These are phyloP conservation scores for Erythrolamprus reginae DNA, from an alignment of 2,113 vertebrate genomes.

Conservation along the genomic window DNA sequence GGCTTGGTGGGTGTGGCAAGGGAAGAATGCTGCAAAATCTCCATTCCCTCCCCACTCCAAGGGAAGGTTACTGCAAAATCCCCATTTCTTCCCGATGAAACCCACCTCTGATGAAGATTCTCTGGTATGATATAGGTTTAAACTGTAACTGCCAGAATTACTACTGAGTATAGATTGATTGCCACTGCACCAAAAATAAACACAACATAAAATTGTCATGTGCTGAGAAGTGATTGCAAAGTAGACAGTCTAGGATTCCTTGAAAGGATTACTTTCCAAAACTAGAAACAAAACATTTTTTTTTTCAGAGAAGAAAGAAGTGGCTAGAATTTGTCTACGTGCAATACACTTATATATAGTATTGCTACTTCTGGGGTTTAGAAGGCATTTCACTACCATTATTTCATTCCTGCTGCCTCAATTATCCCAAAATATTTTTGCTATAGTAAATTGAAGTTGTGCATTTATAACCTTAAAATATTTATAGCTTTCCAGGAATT, in stretches of 20 bases:
- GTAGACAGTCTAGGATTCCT: conserved; percentile 26
- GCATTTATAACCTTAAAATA: neutral
- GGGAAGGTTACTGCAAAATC: too few relatives aligned
- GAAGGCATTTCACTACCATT: neutral
- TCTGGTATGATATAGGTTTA: conserved; percentile 16
- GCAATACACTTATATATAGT: neutral
- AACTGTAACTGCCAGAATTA: neutral
- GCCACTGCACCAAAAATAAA: conserved; percentile 12
- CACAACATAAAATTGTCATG: neutral
- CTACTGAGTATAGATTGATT: conserved; percentile 9
- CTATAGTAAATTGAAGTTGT: conserved; percentile 7
- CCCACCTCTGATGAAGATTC: conserved; percentile 5
- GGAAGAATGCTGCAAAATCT: too few relatives aligned
- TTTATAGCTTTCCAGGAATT: neutral
- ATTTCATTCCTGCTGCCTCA: neutral
- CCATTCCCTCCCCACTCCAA: too few relatives aligned
- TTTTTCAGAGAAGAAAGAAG: neutral
- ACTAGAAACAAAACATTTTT: neutral
- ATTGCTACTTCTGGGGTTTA: neutral
- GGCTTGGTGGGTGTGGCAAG: too few relatives aligned
- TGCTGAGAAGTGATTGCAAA: conserved; percentile 16
- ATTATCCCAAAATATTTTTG: neutral
- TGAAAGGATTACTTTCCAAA: conserved; percentile 15
- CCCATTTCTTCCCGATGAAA: too few relatives aligned
- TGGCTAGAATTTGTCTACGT: neutral